Conservation (phyloP, 2,797 vertebrate genomes). For the Nannoperca australis region DNA sequence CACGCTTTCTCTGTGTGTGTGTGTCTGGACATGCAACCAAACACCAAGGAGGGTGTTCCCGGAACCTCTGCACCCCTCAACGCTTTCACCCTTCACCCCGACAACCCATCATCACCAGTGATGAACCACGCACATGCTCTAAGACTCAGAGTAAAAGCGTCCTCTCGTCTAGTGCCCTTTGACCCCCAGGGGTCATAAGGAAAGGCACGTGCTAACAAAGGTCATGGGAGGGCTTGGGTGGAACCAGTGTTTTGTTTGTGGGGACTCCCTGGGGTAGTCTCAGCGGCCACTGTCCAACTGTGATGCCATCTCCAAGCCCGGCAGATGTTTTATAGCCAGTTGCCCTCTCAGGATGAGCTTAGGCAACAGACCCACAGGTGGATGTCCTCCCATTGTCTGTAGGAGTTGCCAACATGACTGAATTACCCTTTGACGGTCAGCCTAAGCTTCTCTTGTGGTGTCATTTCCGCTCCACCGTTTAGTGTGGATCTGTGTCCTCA, state of each 20-base stretch:
- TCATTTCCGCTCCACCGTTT: slow-evolving; percentile 7
- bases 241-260: slow-evolving; percentile 60
- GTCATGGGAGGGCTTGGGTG: slow-evolving; percentile 66
- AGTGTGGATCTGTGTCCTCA: slow-evolving; percentile 1
- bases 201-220: slow-evolving; percentile 74
- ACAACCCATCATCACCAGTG: slow-evolving; percentile 19
- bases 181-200: slow-evolving; percentile 66
- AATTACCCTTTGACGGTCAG: slow-evolving; percentile 7
- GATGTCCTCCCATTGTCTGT: slow-evolving; percentile 30
- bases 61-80: slow-evolving; percentile 23
- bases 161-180: slow-evolving; percentile 60
- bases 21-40: slow-evolving; percentile 51
- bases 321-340: slow-evolving; percentile 66
- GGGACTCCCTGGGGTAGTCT: slow-evolving; percentile 54
- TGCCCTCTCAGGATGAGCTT: slow-evolving; percentile 50
- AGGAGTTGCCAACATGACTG: slow-evolving; percentile 1
- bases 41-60: slow-evolving; percentile 50
- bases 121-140: slow-evolving; percentile 42
- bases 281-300: slow-evolving; percentile 50
- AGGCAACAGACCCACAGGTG: slow-evolving; percentile 61
- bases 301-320: slow-evolving; percentile 40
- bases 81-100: slow-evolving; percentile 40
- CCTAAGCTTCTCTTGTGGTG: slow-evolving; percentile 22
- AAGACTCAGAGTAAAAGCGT: slow-evolving; percentile 58
- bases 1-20: slow-evolving; percentile 49